These are phyloP conservation scores for Callospermophilus lateralis DNA, from an alignment of 2,113 vertebrate species.

Conservation along the genomic window DNA sequence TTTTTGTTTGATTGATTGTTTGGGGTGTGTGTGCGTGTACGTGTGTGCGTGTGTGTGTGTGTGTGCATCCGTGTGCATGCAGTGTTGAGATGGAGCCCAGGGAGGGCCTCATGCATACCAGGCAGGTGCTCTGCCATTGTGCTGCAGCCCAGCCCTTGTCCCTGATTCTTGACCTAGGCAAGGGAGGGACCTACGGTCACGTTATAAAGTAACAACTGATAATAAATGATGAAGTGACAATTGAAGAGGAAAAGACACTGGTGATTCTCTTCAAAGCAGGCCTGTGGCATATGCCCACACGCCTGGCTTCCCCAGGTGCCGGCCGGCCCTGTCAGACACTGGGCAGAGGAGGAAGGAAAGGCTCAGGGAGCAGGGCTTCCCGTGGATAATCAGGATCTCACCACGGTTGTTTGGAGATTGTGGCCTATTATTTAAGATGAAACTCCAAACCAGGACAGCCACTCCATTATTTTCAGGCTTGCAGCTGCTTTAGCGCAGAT, in stretches of 20 bases:
- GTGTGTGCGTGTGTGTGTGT: neutral
- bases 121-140: no score
- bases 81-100: neutral
- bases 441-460: neutral
- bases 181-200: no score
- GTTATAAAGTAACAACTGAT: no score
- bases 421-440: neutral
- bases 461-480: neutral
- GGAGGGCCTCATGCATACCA: no score
- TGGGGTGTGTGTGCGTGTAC: no score
- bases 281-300: neutral
- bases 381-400: neutral
- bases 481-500: neutral
- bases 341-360: neutral
- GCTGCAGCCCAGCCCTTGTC: neutral
- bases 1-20: neutral
- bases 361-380: neutral
- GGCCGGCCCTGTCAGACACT: neutral
- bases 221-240: neutral
- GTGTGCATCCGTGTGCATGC: no score
- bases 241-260: neutral
- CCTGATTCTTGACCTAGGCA: neutral
- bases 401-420: neutral
- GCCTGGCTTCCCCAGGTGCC: fast-evolving
- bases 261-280: neutral